phyloP scores from a whole-genome alignment of 2,113 vertebrate species.

The Australoheros scitulus region DNA sequence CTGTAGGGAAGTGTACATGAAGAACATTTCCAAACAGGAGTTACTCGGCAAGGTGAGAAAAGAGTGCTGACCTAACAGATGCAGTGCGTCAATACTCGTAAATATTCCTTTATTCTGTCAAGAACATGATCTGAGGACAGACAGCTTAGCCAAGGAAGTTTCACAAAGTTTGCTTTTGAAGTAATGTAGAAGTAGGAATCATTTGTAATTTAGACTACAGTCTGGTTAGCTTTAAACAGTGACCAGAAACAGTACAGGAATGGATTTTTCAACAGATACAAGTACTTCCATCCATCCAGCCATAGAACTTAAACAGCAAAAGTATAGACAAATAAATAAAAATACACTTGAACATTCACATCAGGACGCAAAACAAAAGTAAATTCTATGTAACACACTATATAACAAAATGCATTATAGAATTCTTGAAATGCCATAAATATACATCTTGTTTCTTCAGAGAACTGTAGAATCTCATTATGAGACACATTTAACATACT shows the following conservation, averaged over 20 bases:
- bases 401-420: fast-evolving
- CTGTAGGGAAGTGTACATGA: conserved; percentile 91
- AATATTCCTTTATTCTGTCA: conserved; percentile 52
- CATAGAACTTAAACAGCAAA: not conserved
- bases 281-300: not conserved
- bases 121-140: conserved; percentile 6
- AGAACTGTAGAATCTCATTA: not conserved
- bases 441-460: not conserved
- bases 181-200: not conserved
- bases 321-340: not conserved
- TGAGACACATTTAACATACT: not conserved
- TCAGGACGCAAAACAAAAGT: not conserved
- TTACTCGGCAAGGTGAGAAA: conserved; percentile 93
- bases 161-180: not conserved
- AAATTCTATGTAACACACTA: not conserved
- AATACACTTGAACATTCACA: fast-evolving
- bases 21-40: conserved; percentile 94
- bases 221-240: not conserved
- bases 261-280: not conserved
- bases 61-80: conserved; percentile 14
- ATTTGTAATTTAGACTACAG: too few species aligned
- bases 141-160: not conserved
- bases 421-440: not conserved
- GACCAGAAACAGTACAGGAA: not conserved
- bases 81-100: conserved; percentile 56